These are phyloP conservation scores for Xenopus laevis DNA, from an alignment of 2,113 vertebrate genomes.

Conservation along the genomic window DNA sequence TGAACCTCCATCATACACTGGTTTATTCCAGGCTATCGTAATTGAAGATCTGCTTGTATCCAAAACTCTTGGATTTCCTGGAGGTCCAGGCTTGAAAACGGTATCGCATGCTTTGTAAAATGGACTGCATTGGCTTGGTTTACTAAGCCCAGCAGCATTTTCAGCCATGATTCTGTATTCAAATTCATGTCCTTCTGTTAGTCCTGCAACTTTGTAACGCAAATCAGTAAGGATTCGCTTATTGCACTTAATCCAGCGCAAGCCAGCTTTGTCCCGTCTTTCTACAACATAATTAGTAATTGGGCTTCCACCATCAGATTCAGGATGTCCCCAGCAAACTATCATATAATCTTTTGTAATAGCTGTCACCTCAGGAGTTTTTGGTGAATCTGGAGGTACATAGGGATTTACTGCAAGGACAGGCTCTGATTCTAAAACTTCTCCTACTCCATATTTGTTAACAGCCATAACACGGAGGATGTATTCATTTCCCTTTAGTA, in stretches of 20 bases:
- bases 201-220: slow-evolving; percentile 83
- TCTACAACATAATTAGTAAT: slow-evolving; percentile 90
- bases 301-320: slow-evolving; percentile 87
- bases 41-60: slow-evolving; percentile 94
- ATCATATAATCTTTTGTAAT: slow-evolving; percentile 94
- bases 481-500: slow-evolving; percentile 96
- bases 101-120: slow-evolving; percentile 88
- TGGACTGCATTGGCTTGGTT: slow-evolving; percentile 79
- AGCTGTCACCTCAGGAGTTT: slow-evolving; percentile 85
- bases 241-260: slow-evolving; percentile 96
- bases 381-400: slow-evolving; percentile 82
- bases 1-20: slow-evolving; percentile 91
- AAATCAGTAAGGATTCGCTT: slow-evolving; percentile 86
- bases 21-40: slow-evolving; percentile 97
- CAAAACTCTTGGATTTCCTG: slow-evolving; percentile 88
- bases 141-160: slow-evolving; percentile 89
- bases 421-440: slow-evolving; percentile 85
- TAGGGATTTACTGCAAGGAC: slow-evolving; percentile 88
- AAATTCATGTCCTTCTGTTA: slow-evolving; percentile 89
- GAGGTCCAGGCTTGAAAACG: slow-evolving; percentile 87
- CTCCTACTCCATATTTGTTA: slow-evolving; percentile 94
- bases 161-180: slow-evolving; percentile 89
- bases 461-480: slow-evolving; percentile 96
- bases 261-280: slow-evolving; percentile 81
- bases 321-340: slow-evolving; percentile 89